A percentile compares a stretch with the other conserved stretches of the same genome.
These are phyloP conservation scores for Lophius piscatorius DNA, from an alignment of 2,113 vertebrate species.

Conservation along the genomic window DNA sequence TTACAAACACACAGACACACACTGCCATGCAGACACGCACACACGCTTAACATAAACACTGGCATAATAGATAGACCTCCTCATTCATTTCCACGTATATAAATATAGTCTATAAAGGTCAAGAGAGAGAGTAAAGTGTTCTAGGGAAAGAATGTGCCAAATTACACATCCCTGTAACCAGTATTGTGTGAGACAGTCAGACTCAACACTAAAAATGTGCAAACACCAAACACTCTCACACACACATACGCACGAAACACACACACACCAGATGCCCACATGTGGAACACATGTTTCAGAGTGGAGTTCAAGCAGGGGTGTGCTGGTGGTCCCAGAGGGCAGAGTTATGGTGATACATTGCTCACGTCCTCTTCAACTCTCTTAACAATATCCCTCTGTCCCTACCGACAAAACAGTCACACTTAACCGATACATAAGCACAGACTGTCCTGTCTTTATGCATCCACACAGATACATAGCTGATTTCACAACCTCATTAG, in stretches of 20 bases:
- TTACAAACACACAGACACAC: conserved; percentile 50
- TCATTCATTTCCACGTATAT: conserved; percentile 60
- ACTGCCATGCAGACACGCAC: conserved; percentile 35
- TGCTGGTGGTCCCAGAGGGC: conserved; percentile 60
- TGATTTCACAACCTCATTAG: conserved; percentile 5
- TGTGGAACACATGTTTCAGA: conserved; percentile 73
- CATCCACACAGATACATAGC: neutral
- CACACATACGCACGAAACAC: conserved; percentile 6
- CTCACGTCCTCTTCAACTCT: conserved; percentile 35
- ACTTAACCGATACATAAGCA: neutral
- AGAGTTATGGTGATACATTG: conserved; percentile 40
- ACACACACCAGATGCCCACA: conserved; percentile 55
- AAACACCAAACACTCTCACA: too few species aligned
- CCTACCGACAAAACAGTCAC: conserved; percentile 20
- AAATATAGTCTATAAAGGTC: conserved; percentile 53
- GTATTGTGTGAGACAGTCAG: conserved; percentile 32
- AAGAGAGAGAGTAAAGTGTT: conserved; percentile 31
- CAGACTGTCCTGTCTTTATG: neutral
- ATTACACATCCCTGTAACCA: conserved; percentile 41
- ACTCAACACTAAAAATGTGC: conserved; percentile 30
- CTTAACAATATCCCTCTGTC: conserved; percentile 22
- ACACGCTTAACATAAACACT: conserved; percentile 54
- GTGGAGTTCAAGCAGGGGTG: conserved; percentile 65
- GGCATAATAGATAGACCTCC: conserved; percentile 50
- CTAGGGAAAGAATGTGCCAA: conserved; percentile 38